Percentiles rank a stretch among this genome's conserved stretches.
These are phyloP conservation scores for Mimas tiliae DNA, from an alignment of 2,888 invertebrate genomes.

Conservation along the genomic window DNA sequence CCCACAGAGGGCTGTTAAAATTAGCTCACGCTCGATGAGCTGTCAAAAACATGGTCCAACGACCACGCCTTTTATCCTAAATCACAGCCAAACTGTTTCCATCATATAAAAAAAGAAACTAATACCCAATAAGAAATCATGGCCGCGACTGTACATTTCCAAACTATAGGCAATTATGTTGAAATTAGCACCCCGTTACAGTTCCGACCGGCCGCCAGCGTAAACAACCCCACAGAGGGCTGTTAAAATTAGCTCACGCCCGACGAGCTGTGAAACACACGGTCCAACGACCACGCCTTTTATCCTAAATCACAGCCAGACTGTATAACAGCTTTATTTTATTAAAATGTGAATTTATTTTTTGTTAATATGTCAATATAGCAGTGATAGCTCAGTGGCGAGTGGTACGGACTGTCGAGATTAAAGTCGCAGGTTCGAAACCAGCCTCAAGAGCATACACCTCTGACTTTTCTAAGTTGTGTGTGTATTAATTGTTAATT, in stretches of 20 bases:
- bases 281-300: conserved; percentile 40
- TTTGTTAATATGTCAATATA: no score
- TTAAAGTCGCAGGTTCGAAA: no score
- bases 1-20: conserved; percentile 36
- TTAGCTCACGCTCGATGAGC: conserved; percentile 38
- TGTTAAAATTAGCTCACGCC: conserved; percentile 41
- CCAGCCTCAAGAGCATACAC: no score
- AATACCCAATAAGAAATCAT: no score
- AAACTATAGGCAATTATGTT: conserved; percentile 15
- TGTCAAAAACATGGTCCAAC: conserved; percentile 36
- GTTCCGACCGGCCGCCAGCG: conserved; percentile 12
- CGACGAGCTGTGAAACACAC: conserved; percentile 35
- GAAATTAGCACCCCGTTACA: neutral
- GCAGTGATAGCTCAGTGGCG: no score
- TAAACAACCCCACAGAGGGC: conserved; percentile 26
- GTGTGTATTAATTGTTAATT: no score
- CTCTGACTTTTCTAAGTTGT: no score
- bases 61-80: conserved; percentile 42
- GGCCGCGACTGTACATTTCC: conserved; percentile 11
- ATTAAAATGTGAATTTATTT: neutral
- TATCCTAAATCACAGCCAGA: conserved; percentile 38
- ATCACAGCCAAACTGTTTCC: conserved; percentile 31
- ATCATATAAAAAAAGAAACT: no score
- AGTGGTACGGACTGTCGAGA: no score
- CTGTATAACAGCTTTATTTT: conserved; percentile 1